These are phyloP conservation scores for Aleiodes sp. DNA, from an alignment of 1,140 invertebrate species.

Conservation along the genomic window DNA sequence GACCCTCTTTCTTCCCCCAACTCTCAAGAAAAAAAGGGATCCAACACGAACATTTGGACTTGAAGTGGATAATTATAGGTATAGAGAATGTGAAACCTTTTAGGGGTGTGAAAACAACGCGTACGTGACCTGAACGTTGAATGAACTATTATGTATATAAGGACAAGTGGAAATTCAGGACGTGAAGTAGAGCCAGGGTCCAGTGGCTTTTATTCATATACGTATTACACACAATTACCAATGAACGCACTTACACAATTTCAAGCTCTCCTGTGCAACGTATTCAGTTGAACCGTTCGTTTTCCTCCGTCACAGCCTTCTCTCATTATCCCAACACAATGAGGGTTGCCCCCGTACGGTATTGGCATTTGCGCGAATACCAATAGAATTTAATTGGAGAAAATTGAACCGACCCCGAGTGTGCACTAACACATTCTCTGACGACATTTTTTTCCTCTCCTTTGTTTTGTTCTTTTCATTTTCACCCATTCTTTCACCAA, in stretches of 20 bases:
- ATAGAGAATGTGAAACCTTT: background rate
- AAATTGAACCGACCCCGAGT: conserved; percentile 39
- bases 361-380: conserved; percentile 62
- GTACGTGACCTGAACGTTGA: conserved; percentile 10
- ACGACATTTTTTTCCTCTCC: no score
- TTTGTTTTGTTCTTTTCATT: no score
- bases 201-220: conserved; percentile 26
- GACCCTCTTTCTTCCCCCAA: no score
- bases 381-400: conserved; percentile 64
- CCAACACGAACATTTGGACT: background rate
- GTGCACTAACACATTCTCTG: no score
- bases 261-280: background rate
- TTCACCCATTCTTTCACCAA: no score
- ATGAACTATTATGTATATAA: background rate
- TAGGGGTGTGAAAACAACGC: conserved; percentile 12
- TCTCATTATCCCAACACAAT: conserved; percentile 61
- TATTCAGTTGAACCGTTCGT: conserved; percentile 26
- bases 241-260: conserved; percentile 1
- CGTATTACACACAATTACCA: background rate
- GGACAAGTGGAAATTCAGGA: conserved; percentile 27
- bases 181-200: conserved; percentile 45
- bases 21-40: background rate
- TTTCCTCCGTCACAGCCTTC: conserved; percentile 27
- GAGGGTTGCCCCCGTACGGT: conserved; percentile 51
- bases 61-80: background rate